Evolutionary conservation across 2,797 vertebrate genomes (phyloP), one percentile per base, ranked within the genome.

Genomic region (Acropternis orthonyx): DNA sequence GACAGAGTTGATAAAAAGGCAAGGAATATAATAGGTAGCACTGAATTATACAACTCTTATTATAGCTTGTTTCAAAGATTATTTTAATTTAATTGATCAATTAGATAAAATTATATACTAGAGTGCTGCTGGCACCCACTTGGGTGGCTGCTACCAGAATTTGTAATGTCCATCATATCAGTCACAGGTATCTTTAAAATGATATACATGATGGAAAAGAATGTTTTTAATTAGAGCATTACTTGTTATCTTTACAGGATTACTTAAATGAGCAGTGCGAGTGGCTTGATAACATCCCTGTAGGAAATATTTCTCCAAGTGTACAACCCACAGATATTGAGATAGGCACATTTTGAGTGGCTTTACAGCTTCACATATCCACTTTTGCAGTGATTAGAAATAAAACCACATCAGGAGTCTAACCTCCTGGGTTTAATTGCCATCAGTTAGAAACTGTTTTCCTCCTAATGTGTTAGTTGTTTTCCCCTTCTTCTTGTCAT

Each of bases 81-180:
- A 96, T 97, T 97, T 93, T 96, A 85, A 93, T 97, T 96, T 97
- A 97, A 97, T 97, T 96, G 95, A 96, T 97, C 97, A 97, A 93
- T 97, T 97, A 97, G 95, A 92, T 96, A 86, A 96, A 97, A 97
- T 97, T 93, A 96, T 94, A 73, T 88, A 79, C 86, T 66, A 49
- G 46, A 2, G 2, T 88, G 74, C 62, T 72, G 39, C 56, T 97
- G 97, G 95, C 96, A 59, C 7, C 28, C 83, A 66, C 79, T 89
- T 94, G 94, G 85, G 65, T 58, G 69, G 27, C 69, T 85, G 91
- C 91, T 87, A 59, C 18, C 62, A 32, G 87, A 43, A 65, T 93
- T 85, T 56, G 51, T 93, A 75, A 92, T 69, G 65, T 88, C 94
- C 88, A 51, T 41, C 39, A 1, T 44, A 88, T 83, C n/a, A 63